Base-by-base conservation (phyloP, 2,888 invertebrate species). In the Agrotis ipsilon region DNA sequence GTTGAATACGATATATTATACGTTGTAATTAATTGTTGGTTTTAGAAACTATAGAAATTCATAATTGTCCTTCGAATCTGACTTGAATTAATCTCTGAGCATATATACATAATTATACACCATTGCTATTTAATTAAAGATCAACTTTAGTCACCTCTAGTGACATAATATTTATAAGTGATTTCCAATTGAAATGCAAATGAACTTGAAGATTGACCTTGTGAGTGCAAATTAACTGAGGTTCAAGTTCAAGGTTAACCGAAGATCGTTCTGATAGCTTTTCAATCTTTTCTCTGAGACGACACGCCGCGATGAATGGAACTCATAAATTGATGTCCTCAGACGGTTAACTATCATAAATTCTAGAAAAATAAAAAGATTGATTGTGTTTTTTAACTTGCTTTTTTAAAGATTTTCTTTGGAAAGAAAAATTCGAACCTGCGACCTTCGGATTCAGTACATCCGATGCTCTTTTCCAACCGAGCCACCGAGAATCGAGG, bases 141-240 rank as follows among this genome's bases (percentile, higher is more conserved):
- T 58, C 24, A 14, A 32, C 19, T 27, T 9, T 27, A 19, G 27
- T 13, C 18, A 24, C 43, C 19, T 54, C 21, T 43, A 39, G 19
- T 7, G 24, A 58, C 48, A 66, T 21, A n/a, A n/a, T n/a, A n/a
- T n/a, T n/a, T n/a, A 27, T 63, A 21, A 67, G 51, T 62, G 62
- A 51, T 54, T 62, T 66, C n/a, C 27, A 66, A 67, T 74, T 48
- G 63, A 45, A 64, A 75, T 68, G 51, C 19, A 68, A 81, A 75
- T 48, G 32, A 51, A 61, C 45, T 57, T 13, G 39, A 80, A 48
- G 43, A 46, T 61, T 9, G 39, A 64, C 57, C 75, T 80, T 54
- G 57, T 46, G 46, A 68, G 61, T 62, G 21, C 16, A 58, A 64
- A 65, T 80, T 18, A 52, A 57, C 21, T n/a, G 14, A 58, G 14